Evolutionary conservation across 2,113 vertebrate species (phyloP), one percentile per base, ranked within the genome.

Genomic region (Pithys albifrons): DNA sequence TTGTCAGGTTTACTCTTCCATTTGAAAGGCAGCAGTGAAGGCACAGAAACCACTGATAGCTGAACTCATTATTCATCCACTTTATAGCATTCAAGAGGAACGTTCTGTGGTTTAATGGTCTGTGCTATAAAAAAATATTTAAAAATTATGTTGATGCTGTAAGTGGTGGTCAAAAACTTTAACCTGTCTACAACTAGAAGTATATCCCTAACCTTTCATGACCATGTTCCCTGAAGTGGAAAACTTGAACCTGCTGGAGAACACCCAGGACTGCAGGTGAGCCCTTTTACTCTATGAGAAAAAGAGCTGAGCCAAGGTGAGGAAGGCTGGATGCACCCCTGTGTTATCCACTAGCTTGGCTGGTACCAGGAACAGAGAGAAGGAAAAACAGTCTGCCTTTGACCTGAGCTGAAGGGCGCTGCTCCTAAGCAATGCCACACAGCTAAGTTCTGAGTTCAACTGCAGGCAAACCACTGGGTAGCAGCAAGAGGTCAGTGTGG

Each of bases 371-470:
- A 70, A 45, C 13, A 65, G 39, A 52, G 41, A 90, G 17, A 10
- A 85, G 10, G 6, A 33, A 43, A 66, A 52, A 33, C 12, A 45
- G 7, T 55, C 76, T 80, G 18, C 12, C 29, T 75, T 29, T 67
- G 17, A 74, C 37, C 46, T 22, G 13, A 87, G 46, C 16, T 41
- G 52, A 45, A 54, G 25, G 5, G 33, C 43, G 6, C 12, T 55
- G 27, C 31, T 45, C 37, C 61, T 51, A n/a, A 83, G 70, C 0
- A 2, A 20, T 46, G 19, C 8, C 52, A 51, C 0, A 0, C 3
- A 71, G 51, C 9, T 19, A 8, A 48, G 45, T 9, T n/a, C n/a
- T 46, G 62, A 4, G 39, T 31, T 74, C 1, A 3, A 27, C 31
- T 54, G 37, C 33, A 49, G 57, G 28, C 31, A 67, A 59, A 52